Evolutionary conservation across 2,113 vertebrate species (phyloP).

Genomic region (Zosterops borbonicus): DNA sequence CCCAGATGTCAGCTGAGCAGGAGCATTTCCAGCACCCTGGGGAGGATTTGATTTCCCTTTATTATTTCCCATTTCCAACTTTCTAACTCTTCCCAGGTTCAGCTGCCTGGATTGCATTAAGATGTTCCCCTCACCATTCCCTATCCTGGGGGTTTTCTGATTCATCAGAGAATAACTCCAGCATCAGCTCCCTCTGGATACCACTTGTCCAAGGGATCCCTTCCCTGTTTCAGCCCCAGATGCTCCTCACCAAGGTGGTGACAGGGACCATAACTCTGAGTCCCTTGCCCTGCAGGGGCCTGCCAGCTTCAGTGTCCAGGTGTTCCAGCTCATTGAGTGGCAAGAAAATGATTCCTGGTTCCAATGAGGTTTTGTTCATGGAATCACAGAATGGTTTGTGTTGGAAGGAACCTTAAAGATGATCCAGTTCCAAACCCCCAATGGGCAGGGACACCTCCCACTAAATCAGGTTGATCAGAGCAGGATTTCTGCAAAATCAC

Average conservation of each 20-base stretch:
- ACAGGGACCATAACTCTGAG: not conserved
- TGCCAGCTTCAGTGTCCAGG: not conserved
- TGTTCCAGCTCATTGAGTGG: not conserved
- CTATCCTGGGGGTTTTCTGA: not conserved
- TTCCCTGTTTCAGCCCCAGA: not conserved
- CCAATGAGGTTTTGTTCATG: not conserved
- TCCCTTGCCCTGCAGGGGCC: not conserved
- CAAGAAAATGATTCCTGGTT: not conserved
- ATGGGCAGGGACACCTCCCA: not conserved
- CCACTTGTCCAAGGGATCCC: not conserved
- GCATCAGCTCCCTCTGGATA: not conserved
- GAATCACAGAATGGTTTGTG: not conserved
- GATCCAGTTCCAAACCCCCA: not conserved
- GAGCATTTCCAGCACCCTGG: slow-evolving; percentile 15
- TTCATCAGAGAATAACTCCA: not conserved
- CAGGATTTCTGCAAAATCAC: not conserved
- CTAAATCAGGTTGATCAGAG: not conserved
- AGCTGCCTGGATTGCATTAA: not conserved
- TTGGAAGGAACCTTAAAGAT: not conserved
- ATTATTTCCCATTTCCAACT: not conserved
- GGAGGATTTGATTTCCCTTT: not conserved
- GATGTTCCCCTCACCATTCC: not conserved
- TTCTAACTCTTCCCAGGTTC: not conserved
- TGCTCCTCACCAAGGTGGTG: rapidly evolving
- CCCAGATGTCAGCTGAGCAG: slow-evolving; percentile 32